A percentile compares a stretch with the other conserved stretches of the same genome.
These are phyloP conservation scores for Alethe diademata DNA, from an alignment of 2,113 vertebrate genomes.

Conservation along the genomic window DNA sequence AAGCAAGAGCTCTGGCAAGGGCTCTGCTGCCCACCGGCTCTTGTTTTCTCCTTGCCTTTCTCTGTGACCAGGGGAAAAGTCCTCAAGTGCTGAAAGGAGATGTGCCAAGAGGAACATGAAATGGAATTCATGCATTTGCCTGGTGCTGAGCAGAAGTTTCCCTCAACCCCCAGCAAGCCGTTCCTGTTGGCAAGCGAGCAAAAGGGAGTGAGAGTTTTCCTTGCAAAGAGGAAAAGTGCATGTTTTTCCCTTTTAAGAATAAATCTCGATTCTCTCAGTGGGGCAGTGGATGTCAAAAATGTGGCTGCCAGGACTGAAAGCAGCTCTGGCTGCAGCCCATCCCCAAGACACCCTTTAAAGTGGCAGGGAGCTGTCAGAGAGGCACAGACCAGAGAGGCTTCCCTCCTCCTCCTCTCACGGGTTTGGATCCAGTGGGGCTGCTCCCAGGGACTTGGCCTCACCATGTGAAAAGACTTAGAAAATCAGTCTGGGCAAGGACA, in stretches of 20 bases:
- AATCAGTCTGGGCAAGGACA: background rate
- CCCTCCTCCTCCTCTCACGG: background rate
- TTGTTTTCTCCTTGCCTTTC: background rate
- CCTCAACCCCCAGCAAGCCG: background rate
- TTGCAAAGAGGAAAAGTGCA: background rate
- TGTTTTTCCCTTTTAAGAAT: background rate
- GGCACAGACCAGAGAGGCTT: accelerated
- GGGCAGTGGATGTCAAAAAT: background rate
- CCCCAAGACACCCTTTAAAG: background rate
- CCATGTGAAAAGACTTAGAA: background rate
- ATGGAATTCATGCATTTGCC: background rate
- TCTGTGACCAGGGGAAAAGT: background rate
- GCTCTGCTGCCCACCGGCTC: background rate
- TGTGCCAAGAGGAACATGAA: background rate
- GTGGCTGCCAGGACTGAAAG: background rate
- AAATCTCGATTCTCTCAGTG: background rate
- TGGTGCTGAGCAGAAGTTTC: background rate
- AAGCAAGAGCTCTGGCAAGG: background rate
- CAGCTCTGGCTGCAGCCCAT: background rate
- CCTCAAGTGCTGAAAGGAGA: background rate
- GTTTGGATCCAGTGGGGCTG: accelerated
- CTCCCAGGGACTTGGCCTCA: background rate
- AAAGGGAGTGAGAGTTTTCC: background rate
- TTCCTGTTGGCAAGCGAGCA: background rate
- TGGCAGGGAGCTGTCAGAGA: background rate